Percentiles rank a stretch among this genome's conserved stretches.
phyloP scores from a whole-genome alignment of 2,888 invertebrate species.

The Chrysomela aeneicollis region DNA sequence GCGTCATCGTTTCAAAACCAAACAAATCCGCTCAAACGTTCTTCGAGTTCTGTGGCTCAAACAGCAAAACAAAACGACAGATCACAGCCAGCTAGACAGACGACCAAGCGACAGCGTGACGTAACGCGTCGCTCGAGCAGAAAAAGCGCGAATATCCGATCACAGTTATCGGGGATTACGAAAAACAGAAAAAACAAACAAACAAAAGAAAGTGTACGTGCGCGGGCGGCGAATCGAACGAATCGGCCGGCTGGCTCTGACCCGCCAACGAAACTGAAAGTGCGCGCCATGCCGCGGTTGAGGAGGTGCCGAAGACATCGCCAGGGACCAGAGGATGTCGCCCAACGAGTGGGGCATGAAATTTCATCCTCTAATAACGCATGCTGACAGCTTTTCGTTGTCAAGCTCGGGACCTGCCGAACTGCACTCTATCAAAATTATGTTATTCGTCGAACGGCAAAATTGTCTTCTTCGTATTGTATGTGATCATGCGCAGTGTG shows the following conservation, averaged over 20 bases:
- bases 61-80: constrained; percentile 3
- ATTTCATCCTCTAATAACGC: no score
- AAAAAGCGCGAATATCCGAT: neutral
- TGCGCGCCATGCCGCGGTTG: no score
- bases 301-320: constrained; percentile 21
- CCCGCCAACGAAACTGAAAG: constrained; percentile 63
- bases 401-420: no score
- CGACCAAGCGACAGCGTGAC: neutral
- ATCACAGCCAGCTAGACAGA: constrained; percentile 26
- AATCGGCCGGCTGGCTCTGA: constrained; percentile 62
- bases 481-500: no score
- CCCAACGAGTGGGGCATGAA: neutral
- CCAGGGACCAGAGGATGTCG: constrained; percentile 9
- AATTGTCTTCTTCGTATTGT: no score
- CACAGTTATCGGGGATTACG: neutral
- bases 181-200: constrained; percentile 8
- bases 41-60: neutral
- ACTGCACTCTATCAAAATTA: no score
- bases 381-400: no score
- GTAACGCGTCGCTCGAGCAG: neutral
- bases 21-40: neutral
- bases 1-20: neutral
- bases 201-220: constrained; percentile 31
- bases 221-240: constrained; percentile 60
- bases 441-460: no score